Evolutionary conservation across 2,113 vertebrate genomes (phyloP).

Genomic region (Nannospalax galili): DNA sequence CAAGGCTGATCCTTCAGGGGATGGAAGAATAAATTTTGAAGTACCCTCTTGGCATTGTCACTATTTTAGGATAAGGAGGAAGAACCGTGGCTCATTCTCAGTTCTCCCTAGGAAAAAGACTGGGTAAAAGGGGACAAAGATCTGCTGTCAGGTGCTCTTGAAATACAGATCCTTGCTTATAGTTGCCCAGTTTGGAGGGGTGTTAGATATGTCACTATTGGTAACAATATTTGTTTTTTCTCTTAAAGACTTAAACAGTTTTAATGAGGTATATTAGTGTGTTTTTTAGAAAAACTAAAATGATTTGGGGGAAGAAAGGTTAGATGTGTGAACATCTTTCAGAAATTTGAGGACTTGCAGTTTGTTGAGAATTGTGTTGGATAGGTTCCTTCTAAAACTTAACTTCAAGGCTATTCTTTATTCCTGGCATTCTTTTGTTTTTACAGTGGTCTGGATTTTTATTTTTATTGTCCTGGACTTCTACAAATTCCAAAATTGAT

Average conservation of each 20-base stretch:
- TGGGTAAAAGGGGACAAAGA: background rate
- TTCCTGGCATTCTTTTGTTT: too few species aligned
- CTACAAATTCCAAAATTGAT: too few species aligned
- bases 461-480: too few species aligned
- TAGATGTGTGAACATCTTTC: background rate
- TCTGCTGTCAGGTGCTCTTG: constrained; percentile 20
- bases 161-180: background rate
- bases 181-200: background rate
- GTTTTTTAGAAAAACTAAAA: constrained; percentile 40
- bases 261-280: background rate
- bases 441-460: too few species aligned
- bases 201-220: background rate
- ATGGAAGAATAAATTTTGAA: background rate
- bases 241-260: constrained; percentile 26
- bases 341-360: background rate
- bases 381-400: constrained; percentile 29
- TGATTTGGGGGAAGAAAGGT: constrained; percentile 16
- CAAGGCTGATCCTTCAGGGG: background rate
- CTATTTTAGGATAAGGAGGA: background rate
- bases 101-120: background rate
- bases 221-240: background rate
- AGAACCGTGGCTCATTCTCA: background rate
- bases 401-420: constrained; percentile 19
- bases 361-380: background rate
- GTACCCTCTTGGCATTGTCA: background rate